Conservation (phyloP, 2,797 vertebrate genomes). For the Cossypha polioptera region DNA sequence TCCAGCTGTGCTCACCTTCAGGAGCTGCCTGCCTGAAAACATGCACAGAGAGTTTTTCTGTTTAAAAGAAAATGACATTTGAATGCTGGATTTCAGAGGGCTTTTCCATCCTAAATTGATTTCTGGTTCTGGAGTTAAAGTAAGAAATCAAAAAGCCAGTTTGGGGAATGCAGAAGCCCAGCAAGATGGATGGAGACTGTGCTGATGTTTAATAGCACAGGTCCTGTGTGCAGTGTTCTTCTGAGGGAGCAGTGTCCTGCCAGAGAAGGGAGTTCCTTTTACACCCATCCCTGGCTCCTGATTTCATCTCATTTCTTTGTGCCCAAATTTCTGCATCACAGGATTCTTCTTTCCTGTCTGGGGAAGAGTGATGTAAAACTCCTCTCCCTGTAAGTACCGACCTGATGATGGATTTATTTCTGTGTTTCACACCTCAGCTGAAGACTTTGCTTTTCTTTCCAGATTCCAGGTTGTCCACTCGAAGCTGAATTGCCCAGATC, state of each 20-base stretch:
- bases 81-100: not conserved
- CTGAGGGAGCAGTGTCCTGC: not conserved
- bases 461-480: not conserved
- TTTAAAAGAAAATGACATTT: not conserved
- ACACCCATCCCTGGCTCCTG: not conserved
- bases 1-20: not conserved
- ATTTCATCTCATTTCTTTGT: not conserved
- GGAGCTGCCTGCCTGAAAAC: not conserved
- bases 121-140: not conserved
- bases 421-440: not conserved
- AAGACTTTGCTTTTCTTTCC: not conserved
- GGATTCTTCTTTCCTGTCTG: not conserved
- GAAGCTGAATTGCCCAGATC: not conserved
- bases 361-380: not conserved
- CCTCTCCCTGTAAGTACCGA: not conserved
- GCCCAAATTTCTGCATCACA: not conserved
- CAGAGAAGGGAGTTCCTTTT: not conserved
- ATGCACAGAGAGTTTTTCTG: not conserved
- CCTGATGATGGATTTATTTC: not conserved
- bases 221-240: not conserved
- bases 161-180: not conserved
- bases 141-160: not conserved
- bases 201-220: not conserved
- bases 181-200: not conserved
- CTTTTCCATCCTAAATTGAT: not conserved